phyloP scores from a whole-genome alignment of 2,888 invertebrate species.

The Tachina lurida region DNA sequence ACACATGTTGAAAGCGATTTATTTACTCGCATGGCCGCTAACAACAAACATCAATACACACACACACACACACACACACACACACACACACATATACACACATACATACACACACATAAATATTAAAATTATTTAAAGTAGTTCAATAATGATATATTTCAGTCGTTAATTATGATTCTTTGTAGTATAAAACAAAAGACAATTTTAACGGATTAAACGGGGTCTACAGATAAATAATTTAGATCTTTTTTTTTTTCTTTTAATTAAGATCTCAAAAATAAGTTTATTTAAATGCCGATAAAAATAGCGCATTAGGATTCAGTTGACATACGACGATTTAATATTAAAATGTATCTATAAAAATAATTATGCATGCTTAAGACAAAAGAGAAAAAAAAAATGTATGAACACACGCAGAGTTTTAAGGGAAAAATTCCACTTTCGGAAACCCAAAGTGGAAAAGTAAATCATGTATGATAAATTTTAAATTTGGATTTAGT shows the following conservation, averaged over 20 bases:
- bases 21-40: slow-evolving; percentile 23
- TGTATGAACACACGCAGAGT: too few relatives aligned
- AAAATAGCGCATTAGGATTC: background rate
- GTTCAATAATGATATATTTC: slow-evolving; percentile 38
- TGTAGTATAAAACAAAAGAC: slow-evolving; percentile 7
- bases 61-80: too few relatives aligned
- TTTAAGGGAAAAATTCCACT: too few relatives aligned
- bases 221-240: background rate
- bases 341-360: background rate
- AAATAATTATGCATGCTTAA: too few relatives aligned
- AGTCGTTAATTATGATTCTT: slow-evolving; percentile 16
- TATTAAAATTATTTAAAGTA: slow-evolving; percentile 36
- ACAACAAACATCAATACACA: slow-evolving; percentile 1
- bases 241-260: background rate
- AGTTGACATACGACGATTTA: background rate
- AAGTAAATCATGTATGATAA: too few relatives aligned
- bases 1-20: slow-evolving; percentile 31
- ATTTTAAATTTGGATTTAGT: too few relatives aligned
- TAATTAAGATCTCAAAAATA: slow-evolving; percentile 3
- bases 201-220: slow-evolving; percentile 34
- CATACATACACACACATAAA: background rate
- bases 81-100: background rate
- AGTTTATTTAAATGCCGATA: background rate
- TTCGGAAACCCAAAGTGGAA: too few relatives aligned
- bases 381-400: too few relatives aligned